Evolutionary conservation across 2,113 vertebrate genomes (phyloP).

Genomic region (Notarius lentiginosus): DNA sequence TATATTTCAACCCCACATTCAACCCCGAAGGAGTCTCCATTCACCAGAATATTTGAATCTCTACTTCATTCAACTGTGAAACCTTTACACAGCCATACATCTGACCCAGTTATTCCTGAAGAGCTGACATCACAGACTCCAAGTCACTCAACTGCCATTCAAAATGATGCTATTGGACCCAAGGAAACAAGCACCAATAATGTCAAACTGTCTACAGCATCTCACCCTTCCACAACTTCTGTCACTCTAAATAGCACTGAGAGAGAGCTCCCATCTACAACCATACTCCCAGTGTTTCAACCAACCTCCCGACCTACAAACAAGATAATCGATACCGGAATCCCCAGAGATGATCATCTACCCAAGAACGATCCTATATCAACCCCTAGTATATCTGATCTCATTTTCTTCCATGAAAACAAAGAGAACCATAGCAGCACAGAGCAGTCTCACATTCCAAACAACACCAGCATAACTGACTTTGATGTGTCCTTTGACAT

Average conservation of each 20-base stretch:
- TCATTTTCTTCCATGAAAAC: not conserved
- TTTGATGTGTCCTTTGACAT: slow-evolving; percentile 64
- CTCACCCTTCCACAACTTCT: not conserved
- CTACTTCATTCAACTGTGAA: slow-evolving; percentile 31
- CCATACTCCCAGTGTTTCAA: slow-evolving; percentile 35
- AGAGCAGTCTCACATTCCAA: not conserved
- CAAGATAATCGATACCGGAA: not conserved
- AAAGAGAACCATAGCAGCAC: slow-evolving; percentile 16
- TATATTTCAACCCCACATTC: slow-evolving; percentile 45
- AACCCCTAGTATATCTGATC: slow-evolving; percentile 14
- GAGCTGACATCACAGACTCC: not conserved
- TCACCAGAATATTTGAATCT: slow-evolving; percentile 63
- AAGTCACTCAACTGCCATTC: not conserved
- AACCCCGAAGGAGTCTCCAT: slow-evolving; percentile 70
- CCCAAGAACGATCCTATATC: not conserved
- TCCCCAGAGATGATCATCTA: slow-evolving; percentile 9
- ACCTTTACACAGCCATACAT: not conserved
- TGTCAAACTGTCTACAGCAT: slow-evolving; percentile 3
- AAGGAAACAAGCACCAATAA: slow-evolving; percentile 1
- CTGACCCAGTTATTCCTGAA: not conserved
- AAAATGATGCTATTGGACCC: slow-evolving; percentile 17
- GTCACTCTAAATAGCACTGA: slow-evolving; percentile 18
- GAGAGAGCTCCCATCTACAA: slow-evolving; percentile 17
- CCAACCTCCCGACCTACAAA: slow-evolving; percentile 22
- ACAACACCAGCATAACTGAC: slow-evolving; percentile 30